These are phyloP conservation scores for Cactoblastis cactorum DNA, from an alignment of 2,888 invertebrate species.

Conservation along the genomic window DNA sequence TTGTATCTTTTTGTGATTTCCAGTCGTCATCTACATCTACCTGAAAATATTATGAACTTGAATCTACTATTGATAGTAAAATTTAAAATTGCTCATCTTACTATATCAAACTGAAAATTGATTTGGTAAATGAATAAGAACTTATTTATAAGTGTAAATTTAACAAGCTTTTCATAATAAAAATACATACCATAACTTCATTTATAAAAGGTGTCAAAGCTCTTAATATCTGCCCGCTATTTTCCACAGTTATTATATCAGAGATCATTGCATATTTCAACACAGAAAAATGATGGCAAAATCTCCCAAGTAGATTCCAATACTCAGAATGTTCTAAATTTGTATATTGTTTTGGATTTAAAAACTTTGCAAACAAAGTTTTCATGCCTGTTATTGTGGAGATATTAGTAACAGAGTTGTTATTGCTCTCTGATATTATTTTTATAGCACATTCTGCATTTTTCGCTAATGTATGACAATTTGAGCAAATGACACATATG, in stretches of 20 bases:
- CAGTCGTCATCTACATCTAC: constrained; percentile 37
- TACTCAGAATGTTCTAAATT: constrained; percentile 43
- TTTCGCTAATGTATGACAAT: constrained; percentile 43
- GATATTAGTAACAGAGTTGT: constrained; percentile 32
- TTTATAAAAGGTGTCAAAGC: constrained; percentile 49
- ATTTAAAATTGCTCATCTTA: too few species aligned
- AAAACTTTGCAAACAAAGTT: constrained; percentile 55
- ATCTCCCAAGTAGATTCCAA: constrained; percentile 46
- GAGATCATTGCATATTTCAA: constrained; percentile 47
- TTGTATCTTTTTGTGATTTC: constrained; percentile 49
- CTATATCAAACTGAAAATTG: too few species aligned
- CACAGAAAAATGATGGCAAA: constrained; percentile 62
- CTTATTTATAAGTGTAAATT: too few species aligned
- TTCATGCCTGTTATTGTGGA: constrained; percentile 42
- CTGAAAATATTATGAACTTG: constrained; percentile 33
- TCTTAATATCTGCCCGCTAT: constrained; percentile 44
- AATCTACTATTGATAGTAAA: too few species aligned
- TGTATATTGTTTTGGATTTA: constrained; percentile 51
- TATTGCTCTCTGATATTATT: constrained; percentile 33
- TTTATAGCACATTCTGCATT: constrained; percentile 18
- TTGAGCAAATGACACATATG: constrained; percentile 48
- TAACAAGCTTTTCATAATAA: too few species aligned
- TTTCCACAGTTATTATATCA: constrained; percentile 47
- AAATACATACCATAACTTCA: constrained; percentile 33
- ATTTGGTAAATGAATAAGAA: too few species aligned